Percentiles rank a stretch among this genome's conserved stretches.
phyloP scores from a whole-genome alignment of 2,888 invertebrate species.

The Agrenia bidenticulata region DNA sequence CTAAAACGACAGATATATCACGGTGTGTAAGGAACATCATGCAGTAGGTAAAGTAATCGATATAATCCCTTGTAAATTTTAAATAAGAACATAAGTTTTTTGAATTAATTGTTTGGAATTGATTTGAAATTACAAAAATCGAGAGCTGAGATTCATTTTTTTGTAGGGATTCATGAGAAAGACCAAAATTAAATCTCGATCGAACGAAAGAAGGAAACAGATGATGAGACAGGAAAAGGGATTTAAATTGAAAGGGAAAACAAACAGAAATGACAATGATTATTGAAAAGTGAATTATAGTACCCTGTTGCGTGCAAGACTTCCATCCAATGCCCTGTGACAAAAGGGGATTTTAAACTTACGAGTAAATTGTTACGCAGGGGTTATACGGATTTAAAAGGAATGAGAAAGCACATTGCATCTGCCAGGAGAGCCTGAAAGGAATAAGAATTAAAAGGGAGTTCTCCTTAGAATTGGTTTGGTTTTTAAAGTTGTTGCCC shows the following conservation, averaged over 20 bases:
- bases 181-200: too few species aligned
- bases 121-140: too few species aligned
- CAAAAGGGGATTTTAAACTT: constrained; percentile 22
- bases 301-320: constrained; percentile 20
- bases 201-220: constrained; percentile 13
- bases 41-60: too few species aligned
- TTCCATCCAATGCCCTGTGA: background rate
- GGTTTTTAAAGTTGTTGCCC: constrained; percentile 25
- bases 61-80: too few species aligned
- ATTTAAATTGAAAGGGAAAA: constrained; percentile 22
- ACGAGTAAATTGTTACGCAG: constrained; percentile 21
- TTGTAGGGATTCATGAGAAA: too few species aligned
- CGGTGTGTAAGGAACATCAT: too few species aligned
- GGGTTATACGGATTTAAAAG: constrained; percentile 23
- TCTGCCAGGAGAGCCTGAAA: constrained; percentile 11
- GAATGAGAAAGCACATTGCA: constrained; percentile 11
- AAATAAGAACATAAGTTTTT: too few species aligned
- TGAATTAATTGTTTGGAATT: too few species aligned
- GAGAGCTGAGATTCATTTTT: too few species aligned
- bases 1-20: too few species aligned
- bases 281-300: constrained; percentile 24
- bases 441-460: constrained; percentile 19
- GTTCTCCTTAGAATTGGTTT: constrained; percentile 17
- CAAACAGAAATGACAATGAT: constrained; percentile 24
- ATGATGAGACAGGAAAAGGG: constrained; percentile 18